Evolutionary conservation across 2,113 vertebrate species (phyloP).

Genomic region (Callopanchax toddi): DNA sequence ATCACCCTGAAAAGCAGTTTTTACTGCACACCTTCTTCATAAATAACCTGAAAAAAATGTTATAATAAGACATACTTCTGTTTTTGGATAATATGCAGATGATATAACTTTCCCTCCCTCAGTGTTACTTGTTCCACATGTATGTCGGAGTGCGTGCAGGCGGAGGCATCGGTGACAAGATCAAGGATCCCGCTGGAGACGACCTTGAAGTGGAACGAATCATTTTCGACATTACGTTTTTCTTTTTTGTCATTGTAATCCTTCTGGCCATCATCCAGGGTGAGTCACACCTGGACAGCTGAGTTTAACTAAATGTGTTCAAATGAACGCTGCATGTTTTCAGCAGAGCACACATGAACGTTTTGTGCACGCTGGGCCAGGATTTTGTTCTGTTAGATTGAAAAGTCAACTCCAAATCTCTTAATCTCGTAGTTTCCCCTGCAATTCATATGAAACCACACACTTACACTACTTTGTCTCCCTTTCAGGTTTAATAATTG

Average conservation of each 20-base stretch:
- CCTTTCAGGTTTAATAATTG: constrained; percentile 73
- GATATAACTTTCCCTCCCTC: not conserved
- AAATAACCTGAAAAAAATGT: not conserved
- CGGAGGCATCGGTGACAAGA: constrained; percentile 95
- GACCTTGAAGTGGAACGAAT: constrained; percentile 95
- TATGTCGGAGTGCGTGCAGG: constrained; percentile 94
- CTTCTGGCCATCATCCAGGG: constrained; percentile 97
- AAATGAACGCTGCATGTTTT: not conserved
- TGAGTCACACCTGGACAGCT: constrained; percentile 55
- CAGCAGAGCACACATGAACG: not conserved
- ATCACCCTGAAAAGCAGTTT: not conserved
- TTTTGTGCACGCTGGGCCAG: constrained; percentile 2
- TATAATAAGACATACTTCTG: not conserved
- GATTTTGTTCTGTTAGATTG: constrained; percentile 18
- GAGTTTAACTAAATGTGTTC: no score
- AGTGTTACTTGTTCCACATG: constrained; percentile 99
- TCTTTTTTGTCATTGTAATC: constrained; percentile 98
- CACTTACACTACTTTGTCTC: not conserved
- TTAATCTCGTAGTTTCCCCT: constrained; percentile 3
- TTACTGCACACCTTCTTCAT: not conserved
- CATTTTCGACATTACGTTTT: constrained; percentile 97
- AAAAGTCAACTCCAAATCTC: not conserved
- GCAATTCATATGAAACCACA: not conserved
- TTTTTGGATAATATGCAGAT: not conserved
- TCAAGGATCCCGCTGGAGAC: constrained; percentile 94